A percentile compares a stretch with the other conserved stretches of the same genome.
These are phyloP conservation scores for Dynastes tityus DNA, from an alignment of 2,888 invertebrate species.

Conservation along the genomic window DNA sequence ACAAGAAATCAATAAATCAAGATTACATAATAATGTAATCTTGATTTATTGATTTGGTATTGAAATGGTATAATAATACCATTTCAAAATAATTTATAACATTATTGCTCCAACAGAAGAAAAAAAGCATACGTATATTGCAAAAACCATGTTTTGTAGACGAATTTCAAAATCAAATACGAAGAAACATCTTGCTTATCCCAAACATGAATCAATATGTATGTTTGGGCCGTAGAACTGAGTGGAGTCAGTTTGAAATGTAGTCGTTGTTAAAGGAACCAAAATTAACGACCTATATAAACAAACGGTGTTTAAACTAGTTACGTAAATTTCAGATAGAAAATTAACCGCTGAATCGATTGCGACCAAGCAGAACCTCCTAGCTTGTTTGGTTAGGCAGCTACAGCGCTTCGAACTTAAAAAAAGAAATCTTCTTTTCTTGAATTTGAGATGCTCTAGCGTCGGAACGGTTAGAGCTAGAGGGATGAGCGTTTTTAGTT, in stretches of 20 bases:
- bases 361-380: no score
- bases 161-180: neutral
- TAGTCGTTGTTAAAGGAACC: constrained; percentile 20
- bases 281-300: constrained; percentile 33
- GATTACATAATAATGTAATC: neutral
- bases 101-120: neutral
- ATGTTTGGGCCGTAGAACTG: constrained; percentile 25
- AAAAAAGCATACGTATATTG: neutral
- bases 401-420: no score
- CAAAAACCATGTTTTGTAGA: neutral
- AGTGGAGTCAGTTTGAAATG: neutral
- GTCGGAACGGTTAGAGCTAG: no score
- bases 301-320: constrained; percentile 13
- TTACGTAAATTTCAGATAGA: no score
- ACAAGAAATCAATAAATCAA: neutral
- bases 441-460: no score
- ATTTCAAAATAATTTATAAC: neutral
- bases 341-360: no score
- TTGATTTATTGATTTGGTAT: no score
- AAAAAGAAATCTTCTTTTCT: no score
- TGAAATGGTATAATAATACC: neutral
- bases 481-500: no score
- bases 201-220: constrained; percentile 24
- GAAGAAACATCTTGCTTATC: neutral
- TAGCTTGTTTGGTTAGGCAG: no score